Conservation (phyloP, 2,797 vertebrate genomes). For the Trachurus trachurus region DNA sequence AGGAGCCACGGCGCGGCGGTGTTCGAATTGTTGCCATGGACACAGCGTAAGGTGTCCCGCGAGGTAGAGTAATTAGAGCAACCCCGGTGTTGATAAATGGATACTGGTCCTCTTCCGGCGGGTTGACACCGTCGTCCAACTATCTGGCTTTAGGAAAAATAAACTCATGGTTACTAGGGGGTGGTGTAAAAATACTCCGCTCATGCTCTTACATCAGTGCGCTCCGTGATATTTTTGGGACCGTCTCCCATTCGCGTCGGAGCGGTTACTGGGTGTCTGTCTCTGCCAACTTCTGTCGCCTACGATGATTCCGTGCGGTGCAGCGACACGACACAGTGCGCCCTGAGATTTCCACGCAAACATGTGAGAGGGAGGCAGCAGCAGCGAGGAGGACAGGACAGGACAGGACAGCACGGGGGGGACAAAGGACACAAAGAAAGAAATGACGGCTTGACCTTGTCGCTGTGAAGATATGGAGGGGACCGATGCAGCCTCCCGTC, state of each 20-base stretch:
- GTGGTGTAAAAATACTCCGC: constrained; percentile 83
- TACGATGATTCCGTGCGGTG: constrained; percentile 8
- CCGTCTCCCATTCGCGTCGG: constrained; percentile 62
- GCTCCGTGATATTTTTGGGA: constrained; percentile 83
- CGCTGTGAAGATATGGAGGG: constrained; percentile 71
- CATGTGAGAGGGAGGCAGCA: constrained; percentile 3
- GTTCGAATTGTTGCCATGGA: constrained; percentile 56
- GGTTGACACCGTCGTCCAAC: constrained; percentile 38
- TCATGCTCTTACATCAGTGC: constrained; percentile 79
- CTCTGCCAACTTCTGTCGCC: constrained; percentile 62
- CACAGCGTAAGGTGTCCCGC: constrained; percentile 36
- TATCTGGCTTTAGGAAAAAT: constrained; percentile 48
- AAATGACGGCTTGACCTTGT: constrained; percentile 76
- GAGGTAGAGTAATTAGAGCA: constrained; percentile 41
- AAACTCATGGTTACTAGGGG: constrained; percentile 75
- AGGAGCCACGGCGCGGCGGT: no score
- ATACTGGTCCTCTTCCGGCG: neutral
- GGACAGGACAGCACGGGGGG: neutral
- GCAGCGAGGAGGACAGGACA: neutral
- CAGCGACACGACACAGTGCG: constrained; percentile 1
- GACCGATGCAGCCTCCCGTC: constrained; percentile 55
- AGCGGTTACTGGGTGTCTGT: constrained; percentile 71
- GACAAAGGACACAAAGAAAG: constrained; percentile 45
- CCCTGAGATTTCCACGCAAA: neutral
- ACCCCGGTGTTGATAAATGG: constrained; percentile 46